phyloP scores from a whole-genome alignment of 2,113 vertebrate genomes.

The Tapirus terrestris region DNA sequence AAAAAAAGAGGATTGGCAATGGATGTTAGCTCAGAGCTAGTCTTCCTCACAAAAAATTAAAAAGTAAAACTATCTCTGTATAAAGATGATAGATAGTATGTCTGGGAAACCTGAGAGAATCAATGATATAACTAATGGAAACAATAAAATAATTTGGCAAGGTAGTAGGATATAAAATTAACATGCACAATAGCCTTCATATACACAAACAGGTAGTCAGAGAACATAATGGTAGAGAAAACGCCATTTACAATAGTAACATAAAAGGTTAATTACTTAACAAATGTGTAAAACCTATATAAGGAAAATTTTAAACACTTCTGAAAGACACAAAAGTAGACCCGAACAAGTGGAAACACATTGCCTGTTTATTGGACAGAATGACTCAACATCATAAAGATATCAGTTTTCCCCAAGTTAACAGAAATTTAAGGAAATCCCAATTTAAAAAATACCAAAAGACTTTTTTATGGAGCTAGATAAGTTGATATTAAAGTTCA shows the following conservation, averaged over 20 bases:
- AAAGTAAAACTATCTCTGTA: neutral
- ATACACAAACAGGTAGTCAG: neutral
- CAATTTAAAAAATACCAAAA: neutral
- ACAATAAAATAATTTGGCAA: neutral
- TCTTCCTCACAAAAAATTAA: too few species aligned
- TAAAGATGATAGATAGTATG: neutral
- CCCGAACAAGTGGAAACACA: neutral
- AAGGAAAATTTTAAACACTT: neutral
- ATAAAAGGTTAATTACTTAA: neutral
- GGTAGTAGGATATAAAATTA: neutral
- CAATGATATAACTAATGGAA: neutral
- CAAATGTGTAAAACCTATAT: neutral
- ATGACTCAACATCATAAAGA: neutral
- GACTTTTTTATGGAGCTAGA: neutral
- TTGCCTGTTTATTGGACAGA: neutral
- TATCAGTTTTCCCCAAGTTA: neutral
- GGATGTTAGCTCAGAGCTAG: too few species aligned
- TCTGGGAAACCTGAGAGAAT: neutral
- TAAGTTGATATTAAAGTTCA: conserved; percentile 17
- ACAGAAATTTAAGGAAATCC: neutral
- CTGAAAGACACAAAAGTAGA: neutral
- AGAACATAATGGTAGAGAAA: neutral
- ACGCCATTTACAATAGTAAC: neutral
- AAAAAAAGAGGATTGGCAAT: too few species aligned
- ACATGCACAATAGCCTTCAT: neutral